phyloP scores from a whole-genome alignment of 2,113 vertebrate genomes.

The Pseudopodoces humilis region DNA sequence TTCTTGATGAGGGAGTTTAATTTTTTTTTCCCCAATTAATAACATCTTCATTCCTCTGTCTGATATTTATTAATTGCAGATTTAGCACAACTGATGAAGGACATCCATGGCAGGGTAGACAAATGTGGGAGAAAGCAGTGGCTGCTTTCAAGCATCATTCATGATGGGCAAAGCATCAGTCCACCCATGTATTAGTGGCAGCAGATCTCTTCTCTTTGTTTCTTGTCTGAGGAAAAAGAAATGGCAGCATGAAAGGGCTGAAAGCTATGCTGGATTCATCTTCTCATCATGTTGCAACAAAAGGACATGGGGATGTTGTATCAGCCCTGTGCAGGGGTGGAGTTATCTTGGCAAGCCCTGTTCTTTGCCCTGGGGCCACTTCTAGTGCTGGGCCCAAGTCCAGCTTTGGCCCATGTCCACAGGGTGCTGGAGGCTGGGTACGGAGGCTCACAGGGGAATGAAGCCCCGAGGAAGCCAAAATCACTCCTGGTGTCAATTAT shows the following conservation, averaged over 20 bases:
- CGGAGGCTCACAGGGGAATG: not conserved
- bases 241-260: rapidly evolving
- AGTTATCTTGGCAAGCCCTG: not conserved
- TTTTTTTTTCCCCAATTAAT: not conserved
- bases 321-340: rapidly evolving
- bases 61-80: not conserved
- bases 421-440: not conserved
- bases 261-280: not conserved
- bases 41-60: not conserved
- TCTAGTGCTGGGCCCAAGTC: not conserved
- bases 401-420: not conserved
- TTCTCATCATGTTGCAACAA: rapidly evolving
- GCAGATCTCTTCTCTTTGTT: not conserved
- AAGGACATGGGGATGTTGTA: not conserved
- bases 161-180: rapidly evolving
- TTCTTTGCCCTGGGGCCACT: not conserved
- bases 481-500: not conserved
- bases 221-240: not conserved
- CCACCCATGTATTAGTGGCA: not conserved
- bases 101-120: not conserved
- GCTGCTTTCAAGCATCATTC: rapidly evolving
- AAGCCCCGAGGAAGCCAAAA: not conserved
- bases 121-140: not conserved
- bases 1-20: not conserved
- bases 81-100: not conserved